phyloP scores from a whole-genome alignment of 1,140 invertebrate species.

The Nasonia vitripennis region DNA sequence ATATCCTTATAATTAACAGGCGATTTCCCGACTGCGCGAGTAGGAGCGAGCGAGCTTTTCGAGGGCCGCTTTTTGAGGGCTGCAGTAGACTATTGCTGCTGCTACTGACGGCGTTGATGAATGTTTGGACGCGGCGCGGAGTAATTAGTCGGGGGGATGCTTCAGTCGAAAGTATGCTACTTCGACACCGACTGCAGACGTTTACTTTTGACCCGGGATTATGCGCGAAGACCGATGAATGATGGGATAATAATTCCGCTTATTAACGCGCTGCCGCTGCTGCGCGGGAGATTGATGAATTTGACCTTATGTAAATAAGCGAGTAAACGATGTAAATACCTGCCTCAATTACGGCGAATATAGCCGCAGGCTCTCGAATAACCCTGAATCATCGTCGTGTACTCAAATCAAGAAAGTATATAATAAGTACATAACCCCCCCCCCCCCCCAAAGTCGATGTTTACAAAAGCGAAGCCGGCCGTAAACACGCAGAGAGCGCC shows the following conservation, averaged over 20 bases:
- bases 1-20: constrained; percentile 41
- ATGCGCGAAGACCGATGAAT: too few relatives aligned
- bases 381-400: too few relatives aligned
- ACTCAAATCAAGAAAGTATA: too few relatives aligned
- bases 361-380: too few relatives aligned
- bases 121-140: neutral
- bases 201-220: neutral
- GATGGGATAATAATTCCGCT: too few relatives aligned
- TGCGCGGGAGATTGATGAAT: too few relatives aligned
- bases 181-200: neutral
- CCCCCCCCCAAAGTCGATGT: neutral
- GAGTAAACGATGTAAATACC: too few relatives aligned
- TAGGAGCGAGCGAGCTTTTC: neutral
- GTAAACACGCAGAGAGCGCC: neutral
- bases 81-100: neutral
- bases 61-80: neutral
- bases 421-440: too few relatives aligned
- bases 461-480: neutral
- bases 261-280: too few relatives aligned
- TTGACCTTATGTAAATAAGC: too few relatives aligned
- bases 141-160: neutral
- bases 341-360: too few relatives aligned
- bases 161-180: neutral
- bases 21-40: neutral
- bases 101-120: neutral